Base-by-base conservation (phyloP, 2,888 invertebrate genomes). In the Temnothorax ravouxi region DNA sequence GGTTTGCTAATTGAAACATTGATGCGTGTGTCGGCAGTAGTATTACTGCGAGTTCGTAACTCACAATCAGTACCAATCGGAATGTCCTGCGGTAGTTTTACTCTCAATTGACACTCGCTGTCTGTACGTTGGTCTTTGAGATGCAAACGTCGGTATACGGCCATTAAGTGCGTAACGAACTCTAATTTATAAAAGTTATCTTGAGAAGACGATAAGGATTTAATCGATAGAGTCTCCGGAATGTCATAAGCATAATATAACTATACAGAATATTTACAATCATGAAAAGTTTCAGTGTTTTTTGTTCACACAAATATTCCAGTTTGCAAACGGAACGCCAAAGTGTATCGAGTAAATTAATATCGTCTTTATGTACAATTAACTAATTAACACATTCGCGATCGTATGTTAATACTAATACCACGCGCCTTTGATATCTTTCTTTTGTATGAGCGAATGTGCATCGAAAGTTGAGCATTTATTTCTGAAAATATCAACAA, bases 1-100 rank as follows among this genome's bases (percentile, higher is more conserved):
- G 38, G 18, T 59, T 44, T 69, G 79, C 47, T 79, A 79, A 79
- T 59, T 79, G 69, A 79, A 79, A 69, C 69, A 59, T 79, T 25
- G 79, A 67, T 44, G 69, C 66, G 18, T 44, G 21, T 29, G 29
- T 56, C 54, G 38, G 18, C 29, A 54, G 8, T 25, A 54, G 13
- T 25, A 66, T 77, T 56, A 66, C 66, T 66, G 29, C 41, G 34
- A 56, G 15, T 79, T 69, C 59, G 47, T 59, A 34, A 38, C 56
- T 69, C n/a, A n/a, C n/a, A n/a, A n/a, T n/a, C 34, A 47, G 47
- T 59, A 47, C 59, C 21, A 52, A 34, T 52, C n/a, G 50, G 21
- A 18, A 29, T 8, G 21, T 21, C 9, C 15, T 13, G 54, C 15
- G 21, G 21, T 34, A 38, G 67, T 9, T 79, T 25, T 56, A 47